Evolutionary conservation across 2,113 vertebrate genomes (phyloP), one percentile per base, ranked within the genome.

Genomic region (Procavia capensis): DNA sequence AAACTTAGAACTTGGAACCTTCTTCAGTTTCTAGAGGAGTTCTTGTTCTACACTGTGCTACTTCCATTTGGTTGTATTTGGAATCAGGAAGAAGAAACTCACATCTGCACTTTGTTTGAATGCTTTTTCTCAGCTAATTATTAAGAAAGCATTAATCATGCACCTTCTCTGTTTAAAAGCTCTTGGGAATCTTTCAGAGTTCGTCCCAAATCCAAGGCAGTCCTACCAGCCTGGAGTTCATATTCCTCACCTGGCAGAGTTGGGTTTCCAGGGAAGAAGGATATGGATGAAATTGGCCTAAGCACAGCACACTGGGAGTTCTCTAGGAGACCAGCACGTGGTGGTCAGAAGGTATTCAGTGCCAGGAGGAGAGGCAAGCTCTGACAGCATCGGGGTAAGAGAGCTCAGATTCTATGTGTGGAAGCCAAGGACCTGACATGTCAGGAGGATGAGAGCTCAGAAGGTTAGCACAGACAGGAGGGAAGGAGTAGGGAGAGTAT

Each of bases 1-100:
- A 96, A 96, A 95, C 91, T 95, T 91, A 78, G 80, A 88, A 78
- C 91, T 84, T 85, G 80, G 59, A 94, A 80, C 1, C 85, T 84
- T 81, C 64, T 64, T 96, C 72, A 81, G 89, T 82, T 82, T 89
- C 72, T 89, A 78, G 75, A 74, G 63, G 70, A 68, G 13, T 83
- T 41, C 45, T 36, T 93, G 61, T 93, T 94, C 81, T 81, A 24
- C 19, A 63, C 47, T 43, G 25, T 16, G 41, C 36, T 50, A 27
- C 80, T 93, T 89, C 36, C 47, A 16, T 85, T 85, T 63, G 39
- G 39, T 94, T 88, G 39, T 63, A 19, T 82, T 85, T 63, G 39
- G n/a, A 93, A 64, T 96, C 57, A 70, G 19, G 29, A 75, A 84
- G 80, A 34, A 85, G 90, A 93, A 90, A 45, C 10, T 36, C 9